Conservation (phyloP, 2,888 invertebrate genomes). For the Electrophaes corylata region DNA sequence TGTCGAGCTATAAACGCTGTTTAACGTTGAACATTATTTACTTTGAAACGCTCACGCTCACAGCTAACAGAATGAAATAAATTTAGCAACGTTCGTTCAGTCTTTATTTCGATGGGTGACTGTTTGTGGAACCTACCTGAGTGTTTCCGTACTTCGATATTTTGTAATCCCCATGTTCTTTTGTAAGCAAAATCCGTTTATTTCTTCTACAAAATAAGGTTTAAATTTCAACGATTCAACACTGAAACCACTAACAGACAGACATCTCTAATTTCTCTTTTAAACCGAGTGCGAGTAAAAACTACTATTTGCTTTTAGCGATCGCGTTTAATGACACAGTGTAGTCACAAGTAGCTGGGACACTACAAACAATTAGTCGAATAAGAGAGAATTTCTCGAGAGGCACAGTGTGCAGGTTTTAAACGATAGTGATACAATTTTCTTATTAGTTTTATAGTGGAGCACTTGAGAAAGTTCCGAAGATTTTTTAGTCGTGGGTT, state of each 20-base stretch:
- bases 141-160: not conserved
- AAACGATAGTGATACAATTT: too few species aligned
- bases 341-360: not conserved
- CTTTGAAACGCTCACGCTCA: not conserved
- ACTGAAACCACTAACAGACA: conserved; percentile 43
- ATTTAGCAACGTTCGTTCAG: not conserved
- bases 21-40: not conserved
- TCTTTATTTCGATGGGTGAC: not conserved
- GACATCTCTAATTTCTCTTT: conserved; percentile 49
- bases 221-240: conserved; percentile 20
- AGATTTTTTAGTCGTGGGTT: too few species aligned
- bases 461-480: too few species aligned
- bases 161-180: not conserved
- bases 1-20: not conserved
- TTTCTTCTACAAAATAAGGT: conserved; percentile 11
- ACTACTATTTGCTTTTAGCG: conserved; percentile 55
- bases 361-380: not conserved
- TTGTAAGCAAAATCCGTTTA: conserved; percentile 1
- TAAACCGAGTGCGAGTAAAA: conserved; percentile 51
- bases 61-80: not conserved
- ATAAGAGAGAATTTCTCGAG: too few species aligned
- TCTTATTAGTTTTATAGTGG: too few species aligned
- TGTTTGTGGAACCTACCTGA: not conserved
- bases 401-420: too few species aligned
- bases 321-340: conserved; percentile 37